Percentiles rank a stretch among this genome's conserved stretches.
Conservation (phyloP, 2,888 invertebrate species). For the Horisme vitalbata region DNA sequence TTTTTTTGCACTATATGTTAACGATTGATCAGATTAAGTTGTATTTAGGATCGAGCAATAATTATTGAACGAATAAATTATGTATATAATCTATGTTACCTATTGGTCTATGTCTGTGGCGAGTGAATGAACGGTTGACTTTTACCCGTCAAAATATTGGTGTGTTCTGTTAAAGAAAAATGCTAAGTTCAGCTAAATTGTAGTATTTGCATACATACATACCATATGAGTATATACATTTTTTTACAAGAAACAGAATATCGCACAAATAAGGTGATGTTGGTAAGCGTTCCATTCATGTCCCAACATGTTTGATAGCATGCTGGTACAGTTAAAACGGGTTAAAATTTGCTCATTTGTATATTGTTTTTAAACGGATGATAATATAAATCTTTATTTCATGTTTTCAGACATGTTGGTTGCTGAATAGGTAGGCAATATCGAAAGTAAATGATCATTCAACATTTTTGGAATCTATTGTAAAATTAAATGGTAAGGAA, state of each 20-base stretch:
- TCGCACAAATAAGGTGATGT: conserved; percentile 20
- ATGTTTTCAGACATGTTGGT: conserved; percentile 7
- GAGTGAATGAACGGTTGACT: conserved; percentile 19
- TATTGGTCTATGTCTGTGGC: conserved; percentile 21
- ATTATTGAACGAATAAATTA: conserved; percentile 21
- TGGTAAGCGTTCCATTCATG: conserved; percentile 15
- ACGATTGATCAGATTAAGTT: conserved; percentile 9
- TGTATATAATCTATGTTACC: conserved; percentile 25
- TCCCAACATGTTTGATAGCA: conserved; percentile 2
- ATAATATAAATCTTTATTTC: conserved; percentile 2
- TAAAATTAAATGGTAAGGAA: too few relatives aligned
- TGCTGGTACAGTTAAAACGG: conserved; percentile 15
- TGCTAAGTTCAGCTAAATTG: conserved; percentile 11
- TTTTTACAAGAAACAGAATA: conserved; percentile 24
- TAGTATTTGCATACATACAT: too few relatives aligned
- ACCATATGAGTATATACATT: conserved; percentile 1
- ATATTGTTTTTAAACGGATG: conserved; percentile 21
- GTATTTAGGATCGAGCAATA: conserved; percentile 29
- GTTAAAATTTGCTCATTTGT: conserved; percentile 25
- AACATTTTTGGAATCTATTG: too few relatives aligned
- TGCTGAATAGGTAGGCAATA: conserved; percentile 18
- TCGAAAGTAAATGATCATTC: too few relatives aligned
- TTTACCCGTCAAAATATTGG: conserved; percentile 10
- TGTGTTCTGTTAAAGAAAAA: conserved; percentile 11
- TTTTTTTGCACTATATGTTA: conserved; percentile 15